phyloP scores from a whole-genome alignment of 2,888 invertebrate species.

The Mongoloraphidia duomilia region DNA sequence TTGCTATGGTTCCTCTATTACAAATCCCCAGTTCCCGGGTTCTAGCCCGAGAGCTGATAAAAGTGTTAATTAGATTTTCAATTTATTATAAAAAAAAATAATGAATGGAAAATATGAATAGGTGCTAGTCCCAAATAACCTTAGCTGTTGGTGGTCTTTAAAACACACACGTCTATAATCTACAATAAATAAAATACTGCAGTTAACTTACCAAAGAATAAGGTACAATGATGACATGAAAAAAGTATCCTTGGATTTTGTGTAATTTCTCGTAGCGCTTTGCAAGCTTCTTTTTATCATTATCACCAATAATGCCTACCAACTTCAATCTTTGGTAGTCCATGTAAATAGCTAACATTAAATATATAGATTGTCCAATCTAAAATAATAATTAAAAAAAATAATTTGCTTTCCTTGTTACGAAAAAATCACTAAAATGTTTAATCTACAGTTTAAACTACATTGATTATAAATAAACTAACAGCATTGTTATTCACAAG shows the following conservation, averaged over 20 bases:
- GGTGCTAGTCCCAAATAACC: not conserved
- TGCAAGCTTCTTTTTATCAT: not conserved
- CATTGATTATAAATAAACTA: too few species aligned
- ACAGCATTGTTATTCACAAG: too few species aligned
- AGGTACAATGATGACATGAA: conserved; percentile 1
- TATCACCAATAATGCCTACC: not conserved
- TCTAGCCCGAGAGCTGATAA: too few species aligned
- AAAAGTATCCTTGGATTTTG: not conserved
- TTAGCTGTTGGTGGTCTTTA: not conserved
- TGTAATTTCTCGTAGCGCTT: not conserved
- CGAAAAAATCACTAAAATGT: not conserved
- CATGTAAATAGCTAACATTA: not conserved
- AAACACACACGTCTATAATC: too few species aligned
- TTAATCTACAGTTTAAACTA: too few species aligned
- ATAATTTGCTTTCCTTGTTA: too few species aligned
- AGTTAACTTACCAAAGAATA: conserved; percentile 3
- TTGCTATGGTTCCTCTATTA: too few species aligned
- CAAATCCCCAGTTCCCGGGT: too few species aligned
- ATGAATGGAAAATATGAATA: not conserved
- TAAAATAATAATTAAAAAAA: not conserved
- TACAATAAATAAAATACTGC: too few species aligned
- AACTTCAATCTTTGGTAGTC: too few species aligned
- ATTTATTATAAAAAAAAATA: not conserved
- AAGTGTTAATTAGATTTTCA: too few species aligned
- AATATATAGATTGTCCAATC: not conserved